Percentiles rank a stretch among this genome's conserved stretches.
phyloP scores from a whole-genome alignment of 2,113 vertebrate species.

The Cottus gobio region DNA sequence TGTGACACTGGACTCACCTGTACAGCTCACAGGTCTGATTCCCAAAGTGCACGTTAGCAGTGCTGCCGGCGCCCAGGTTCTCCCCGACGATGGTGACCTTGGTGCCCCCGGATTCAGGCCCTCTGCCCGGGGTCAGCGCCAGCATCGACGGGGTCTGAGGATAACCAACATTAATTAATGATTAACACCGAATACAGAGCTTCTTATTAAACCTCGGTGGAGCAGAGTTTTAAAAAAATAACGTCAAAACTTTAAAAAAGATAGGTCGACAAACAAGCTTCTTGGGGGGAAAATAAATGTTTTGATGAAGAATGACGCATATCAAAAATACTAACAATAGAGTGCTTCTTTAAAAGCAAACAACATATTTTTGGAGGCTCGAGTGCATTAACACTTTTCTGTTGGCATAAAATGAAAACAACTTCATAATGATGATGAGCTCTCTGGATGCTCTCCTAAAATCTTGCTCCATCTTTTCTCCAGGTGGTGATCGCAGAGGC shows the following conservation, averaged over 20 bases:
- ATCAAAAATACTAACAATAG: background rate
- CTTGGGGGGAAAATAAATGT: background rate
- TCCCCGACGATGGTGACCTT: constrained; percentile 95
- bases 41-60: constrained; percentile 86
- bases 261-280: background rate
- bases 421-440: background rate
- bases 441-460: background rate
- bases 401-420: constrained; percentile 2
- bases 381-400: constrained; percentile 2
- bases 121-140: constrained; percentile 89
- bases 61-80: constrained; percentile 92
- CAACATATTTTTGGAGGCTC: too few relatives aligned
- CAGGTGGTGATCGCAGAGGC: background rate
- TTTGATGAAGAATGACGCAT: background rate
- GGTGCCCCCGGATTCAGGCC: constrained; percentile 96
- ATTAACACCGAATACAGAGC: constrained; percentile 11
- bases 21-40: constrained; percentile 95
- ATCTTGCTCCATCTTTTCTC: background rate
- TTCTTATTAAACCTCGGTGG: background rate
- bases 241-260: background rate
- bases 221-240: background rate
- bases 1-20: constrained; percentile 80
- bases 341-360: background rate
- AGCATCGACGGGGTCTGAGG: constrained; percentile 88
- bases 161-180: background rate